phyloP scores from a whole-genome alignment of 2,113 vertebrate genomes.

The Rhombomys opimus region DNA sequence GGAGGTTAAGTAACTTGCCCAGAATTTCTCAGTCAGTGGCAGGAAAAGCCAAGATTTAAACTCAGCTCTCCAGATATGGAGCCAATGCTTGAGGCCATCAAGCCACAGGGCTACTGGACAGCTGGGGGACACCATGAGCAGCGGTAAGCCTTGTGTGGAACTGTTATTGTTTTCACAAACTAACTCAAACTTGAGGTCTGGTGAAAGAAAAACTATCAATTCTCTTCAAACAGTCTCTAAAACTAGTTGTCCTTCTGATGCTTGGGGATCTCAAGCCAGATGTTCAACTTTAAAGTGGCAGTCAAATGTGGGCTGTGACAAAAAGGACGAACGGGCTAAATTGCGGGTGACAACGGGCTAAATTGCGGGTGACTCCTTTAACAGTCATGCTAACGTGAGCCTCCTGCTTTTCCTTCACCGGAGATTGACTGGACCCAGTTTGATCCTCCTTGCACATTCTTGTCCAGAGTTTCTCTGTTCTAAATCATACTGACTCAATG shows the following conservation, averaged over 20 bases:
- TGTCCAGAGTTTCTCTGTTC: neutral
- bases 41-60: neutral
- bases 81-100: neutral
- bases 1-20: neutral
- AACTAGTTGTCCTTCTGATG: neutral
- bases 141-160: neutral
- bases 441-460: neutral
- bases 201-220: neutral
- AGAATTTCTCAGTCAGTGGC: too few species aligned
- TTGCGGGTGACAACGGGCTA: neutral
- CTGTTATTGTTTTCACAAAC: neutral
- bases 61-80: neutral
- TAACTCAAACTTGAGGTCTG: neutral
- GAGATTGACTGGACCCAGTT: neutral
- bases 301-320: neutral
- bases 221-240: neutral
- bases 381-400: neutral
- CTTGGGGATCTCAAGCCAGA: neutral
- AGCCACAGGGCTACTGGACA: neutral
- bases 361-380: neutral
- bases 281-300: neutral
- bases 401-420: neutral
- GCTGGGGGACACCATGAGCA: rapidly evolving
- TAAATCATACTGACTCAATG: neutral
- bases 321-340: neutral